Conservation (phyloP, 2,113 vertebrate species). For the Platichthys flesus region DNA sequence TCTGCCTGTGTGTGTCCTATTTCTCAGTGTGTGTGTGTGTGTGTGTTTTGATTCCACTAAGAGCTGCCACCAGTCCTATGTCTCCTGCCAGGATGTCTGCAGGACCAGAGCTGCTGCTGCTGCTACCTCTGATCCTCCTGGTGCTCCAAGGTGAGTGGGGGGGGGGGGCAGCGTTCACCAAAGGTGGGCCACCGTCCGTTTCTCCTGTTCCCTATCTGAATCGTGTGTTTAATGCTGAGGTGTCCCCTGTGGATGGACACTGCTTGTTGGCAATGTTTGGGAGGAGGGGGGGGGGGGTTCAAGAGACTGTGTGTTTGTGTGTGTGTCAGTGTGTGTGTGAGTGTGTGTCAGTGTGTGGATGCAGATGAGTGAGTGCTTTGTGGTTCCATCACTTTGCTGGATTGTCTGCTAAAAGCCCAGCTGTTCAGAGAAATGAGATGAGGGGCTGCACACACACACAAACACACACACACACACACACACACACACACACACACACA, state of each 20-base stretch:
- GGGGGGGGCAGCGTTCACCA: neutral
- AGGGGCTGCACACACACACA: neutral
- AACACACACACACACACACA: neutral
- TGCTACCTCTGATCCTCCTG: conserved; percentile 63
- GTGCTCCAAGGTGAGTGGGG: conserved; percentile 75
- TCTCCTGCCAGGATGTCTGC: conserved; percentile 67
- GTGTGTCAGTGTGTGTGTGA: neutral
- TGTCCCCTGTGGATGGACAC: conserved; percentile 13
- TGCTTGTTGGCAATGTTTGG: neutral
- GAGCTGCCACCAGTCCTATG: conserved; percentile 17
- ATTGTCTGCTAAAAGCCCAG: conserved; percentile 42
- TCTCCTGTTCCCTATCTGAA: neutral
- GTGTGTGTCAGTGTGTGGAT: neutral
- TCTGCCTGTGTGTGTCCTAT: conserved; percentile 9
- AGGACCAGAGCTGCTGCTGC: conserved; percentile 56
- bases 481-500: neutral
- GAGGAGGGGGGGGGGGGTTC: too few species aligned
- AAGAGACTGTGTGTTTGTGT: neutral
- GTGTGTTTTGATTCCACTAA: conserved; percentile 23
- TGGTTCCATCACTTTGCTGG: conserved; percentile 11
- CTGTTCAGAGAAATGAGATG: conserved; percentile 43
- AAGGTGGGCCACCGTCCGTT: conserved; percentile 4
- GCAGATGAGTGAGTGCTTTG: conserved; percentile 16
- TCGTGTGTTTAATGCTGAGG: neutral
- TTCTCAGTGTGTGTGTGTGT: conserved; percentile 26